These are phyloP conservation scores for Euzophera pinguis DNA, from an alignment of 2,888 invertebrate species.

Conservation along the genomic window DNA sequence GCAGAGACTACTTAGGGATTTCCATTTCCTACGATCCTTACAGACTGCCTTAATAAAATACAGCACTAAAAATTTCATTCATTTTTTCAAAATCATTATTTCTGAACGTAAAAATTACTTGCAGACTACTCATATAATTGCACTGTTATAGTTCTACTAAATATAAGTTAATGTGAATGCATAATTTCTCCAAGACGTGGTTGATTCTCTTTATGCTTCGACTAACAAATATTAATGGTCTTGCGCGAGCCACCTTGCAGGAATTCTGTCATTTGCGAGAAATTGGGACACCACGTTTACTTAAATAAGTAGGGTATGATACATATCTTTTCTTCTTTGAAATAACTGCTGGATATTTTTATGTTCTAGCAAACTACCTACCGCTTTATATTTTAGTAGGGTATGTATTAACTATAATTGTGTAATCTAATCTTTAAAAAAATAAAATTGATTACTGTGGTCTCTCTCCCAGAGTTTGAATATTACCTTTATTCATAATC, in stretches of 20 bases:
- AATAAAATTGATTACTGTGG: too few relatives aligned
- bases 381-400: too few relatives aligned
- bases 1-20: too few relatives aligned
- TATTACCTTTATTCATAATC: too few relatives aligned
- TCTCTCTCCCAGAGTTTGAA: too few relatives aligned
- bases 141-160: conserved; percentile 24
- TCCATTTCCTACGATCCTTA: too few relatives aligned
- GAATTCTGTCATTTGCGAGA: conserved; percentile 60
- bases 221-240: conserved; percentile 65
- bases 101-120: background rate
- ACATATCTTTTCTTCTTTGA: conserved; percentile 30
- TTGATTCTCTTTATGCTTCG: conserved; percentile 61
- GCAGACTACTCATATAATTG: conserved; percentile 4
- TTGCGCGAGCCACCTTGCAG: conserved; percentile 38
- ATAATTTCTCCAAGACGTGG: conserved; percentile 57
- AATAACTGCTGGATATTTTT: conserved; percentile 20
- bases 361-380: conserved; percentile 22
- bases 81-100: too few relatives aligned
- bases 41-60: too few relatives aligned
- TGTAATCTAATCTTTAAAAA: too few relatives aligned
- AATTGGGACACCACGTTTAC: conserved; percentile 49
- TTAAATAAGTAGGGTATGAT: conserved; percentile 54
- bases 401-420: too few relatives aligned
- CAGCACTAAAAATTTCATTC: background rate
- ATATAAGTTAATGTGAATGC: conserved; percentile 47